Evolutionary conservation across 2,888 invertebrate genomes (phyloP).

Genomic region (Leptinotarsa juncta): DNA sequence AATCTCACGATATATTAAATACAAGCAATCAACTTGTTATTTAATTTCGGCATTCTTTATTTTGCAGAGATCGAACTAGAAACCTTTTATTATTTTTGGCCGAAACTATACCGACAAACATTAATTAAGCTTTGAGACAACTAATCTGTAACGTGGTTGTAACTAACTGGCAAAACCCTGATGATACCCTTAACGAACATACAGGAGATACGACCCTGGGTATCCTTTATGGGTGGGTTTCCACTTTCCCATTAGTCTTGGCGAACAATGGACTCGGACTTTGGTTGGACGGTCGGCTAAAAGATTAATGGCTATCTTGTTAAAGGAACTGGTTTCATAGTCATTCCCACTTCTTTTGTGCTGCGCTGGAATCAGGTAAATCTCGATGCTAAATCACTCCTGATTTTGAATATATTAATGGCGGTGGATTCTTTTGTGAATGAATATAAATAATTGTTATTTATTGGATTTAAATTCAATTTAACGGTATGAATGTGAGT

Average conservation of each 20-base stretch:
- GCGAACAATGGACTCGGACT: slow-evolving; percentile 57
- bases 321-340: slow-evolving; percentile 39
- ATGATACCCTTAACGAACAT: background rate
- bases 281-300: slow-evolving; percentile 53
- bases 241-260: slow-evolving; percentile 58
- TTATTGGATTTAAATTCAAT: slow-evolving; percentile 40
- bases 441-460: slow-evolving; percentile 36
- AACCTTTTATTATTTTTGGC: too few species aligned
- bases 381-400: slow-evolving; percentile 28
- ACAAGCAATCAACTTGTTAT: too few species aligned
- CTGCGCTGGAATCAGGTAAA: slow-evolving; percentile 37
- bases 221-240: slow-evolving; percentile 55
- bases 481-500: slow-evolving; percentile 28
- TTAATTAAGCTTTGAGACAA: background rate
- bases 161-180: background rate
- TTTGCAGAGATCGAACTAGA: too few species aligned
- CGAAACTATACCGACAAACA: background rate
- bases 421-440: slow-evolving; percentile 33
- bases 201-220: slow-evolving; percentile 7
- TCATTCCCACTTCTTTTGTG: slow-evolving; percentile 39
- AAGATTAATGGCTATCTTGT: slow-evolving; percentile 58
- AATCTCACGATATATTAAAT: too few species aligned
- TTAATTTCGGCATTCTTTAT: too few species aligned
- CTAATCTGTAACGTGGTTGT: background rate
- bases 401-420: slow-evolving; percentile 37